Conservation (phyloP, 2,888 invertebrate genomes). For the Noctuana brunneofusca region DNA sequence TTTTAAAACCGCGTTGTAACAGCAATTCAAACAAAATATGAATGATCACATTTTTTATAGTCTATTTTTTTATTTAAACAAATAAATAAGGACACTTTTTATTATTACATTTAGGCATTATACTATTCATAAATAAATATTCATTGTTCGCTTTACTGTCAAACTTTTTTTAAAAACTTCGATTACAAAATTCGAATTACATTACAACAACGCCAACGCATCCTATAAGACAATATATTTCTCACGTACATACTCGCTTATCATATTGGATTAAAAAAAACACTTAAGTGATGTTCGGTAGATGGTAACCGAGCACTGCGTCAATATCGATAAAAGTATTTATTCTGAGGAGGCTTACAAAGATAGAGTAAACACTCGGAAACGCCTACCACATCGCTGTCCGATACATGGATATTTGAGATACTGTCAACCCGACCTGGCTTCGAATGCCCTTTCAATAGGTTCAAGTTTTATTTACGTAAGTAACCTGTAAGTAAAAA, state of each 20-base stretch:
- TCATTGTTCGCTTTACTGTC: not conserved
- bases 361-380: conserved; percentile 72
- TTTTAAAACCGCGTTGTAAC: too few relatives aligned
- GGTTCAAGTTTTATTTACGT: conserved; percentile 2
- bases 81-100: too few relatives aligned
- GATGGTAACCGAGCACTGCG: conserved; percentile 72
- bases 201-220: conserved; percentile 1
- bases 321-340: conserved; percentile 80
- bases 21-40: too few relatives aligned
- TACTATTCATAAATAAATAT: not conserved
- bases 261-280: conserved; percentile 50
- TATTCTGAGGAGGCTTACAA: conserved; percentile 73
- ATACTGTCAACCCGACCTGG: not conserved
- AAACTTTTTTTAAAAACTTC: not conserved
- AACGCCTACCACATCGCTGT: conserved; percentile 63
- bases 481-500: not conserved
- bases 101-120: too few relatives aligned
- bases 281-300: conserved; percentile 63
- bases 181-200: conserved; percentile 7
- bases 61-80: too few relatives aligned
- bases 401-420: conserved; percentile 51
- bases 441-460: not conserved
- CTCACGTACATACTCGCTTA: conserved; percentile 49
- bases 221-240: conserved; percentile 44
- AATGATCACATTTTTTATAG: too few relatives aligned